These are phyloP conservation scores for Penelope pileata DNA, from an alignment of 2,113 vertebrate genomes.

Conservation along the genomic window DNA sequence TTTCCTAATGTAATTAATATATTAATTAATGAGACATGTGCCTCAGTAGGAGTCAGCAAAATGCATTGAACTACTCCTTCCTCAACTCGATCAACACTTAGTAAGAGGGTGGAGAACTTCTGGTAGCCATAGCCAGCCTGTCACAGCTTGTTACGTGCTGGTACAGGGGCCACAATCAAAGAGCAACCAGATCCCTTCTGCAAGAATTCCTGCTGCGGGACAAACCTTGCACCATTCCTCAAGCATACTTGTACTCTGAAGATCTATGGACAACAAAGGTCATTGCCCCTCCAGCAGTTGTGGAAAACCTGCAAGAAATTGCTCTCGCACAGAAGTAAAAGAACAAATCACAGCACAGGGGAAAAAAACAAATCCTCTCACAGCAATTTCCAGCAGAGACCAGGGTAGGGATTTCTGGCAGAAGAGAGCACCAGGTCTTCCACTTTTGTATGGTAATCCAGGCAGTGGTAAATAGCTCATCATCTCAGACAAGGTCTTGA, in stretches of 20 bases:
- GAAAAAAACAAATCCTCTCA: background rate
- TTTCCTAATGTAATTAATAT: background rate
- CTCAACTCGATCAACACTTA: background rate
- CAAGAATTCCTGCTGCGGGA: background rate
- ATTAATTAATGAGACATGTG: background rate
- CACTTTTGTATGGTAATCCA: background rate
- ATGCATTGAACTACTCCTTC: background rate
- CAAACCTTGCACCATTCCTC: background rate
- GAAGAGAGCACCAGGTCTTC: background rate
- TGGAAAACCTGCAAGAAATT: background rate
- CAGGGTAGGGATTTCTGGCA: background rate
- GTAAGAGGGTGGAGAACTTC: background rate
- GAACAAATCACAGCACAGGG: background rate
- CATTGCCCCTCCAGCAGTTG: background rate
- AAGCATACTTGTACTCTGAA: background rate
- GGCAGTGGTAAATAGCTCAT: background rate
- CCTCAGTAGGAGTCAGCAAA: background rate
- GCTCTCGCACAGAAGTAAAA: background rate
- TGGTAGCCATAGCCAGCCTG: background rate
- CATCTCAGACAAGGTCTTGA: fast-evolving
- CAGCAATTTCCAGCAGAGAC: background rate
- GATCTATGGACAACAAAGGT: background rate
- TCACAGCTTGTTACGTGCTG: background rate
- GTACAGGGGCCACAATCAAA: background rate
- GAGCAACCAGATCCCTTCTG: background rate